Percentiles rank a stretch among this genome's conserved stretches.
These are phyloP conservation scores for Erynnis tages DNA, from an alignment of 2,888 invertebrate genomes.

Conservation along the genomic window DNA sequence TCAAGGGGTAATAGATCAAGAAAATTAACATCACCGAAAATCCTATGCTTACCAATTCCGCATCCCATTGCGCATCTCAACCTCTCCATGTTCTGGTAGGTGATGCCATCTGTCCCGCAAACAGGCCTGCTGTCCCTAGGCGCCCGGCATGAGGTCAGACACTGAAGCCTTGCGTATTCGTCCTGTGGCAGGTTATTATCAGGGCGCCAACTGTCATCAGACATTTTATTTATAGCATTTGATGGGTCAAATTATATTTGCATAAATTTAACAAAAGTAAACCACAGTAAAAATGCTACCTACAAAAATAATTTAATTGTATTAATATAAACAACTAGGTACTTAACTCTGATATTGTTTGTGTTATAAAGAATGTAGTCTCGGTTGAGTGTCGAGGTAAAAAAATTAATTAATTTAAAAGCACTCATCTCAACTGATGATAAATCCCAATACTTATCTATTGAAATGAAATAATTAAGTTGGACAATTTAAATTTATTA, in stretches of 20 bases:
- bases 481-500: too few relatives aligned
- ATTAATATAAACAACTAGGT: too few relatives aligned
- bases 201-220: slow-evolving; percentile 11
- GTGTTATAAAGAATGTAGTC: too few relatives aligned
- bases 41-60: slow-evolving; percentile 29
- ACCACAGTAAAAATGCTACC: too few relatives aligned
- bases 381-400: too few relatives aligned
- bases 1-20: too few relatives aligned
- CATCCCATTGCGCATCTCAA: slow-evolving; percentile 44
- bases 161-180: slow-evolving; percentile 8
- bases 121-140: slow-evolving; percentile 54
- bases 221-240: not conserved
- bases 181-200: not conserved
- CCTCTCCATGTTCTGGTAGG: slow-evolving; percentile 47
- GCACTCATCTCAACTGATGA: too few relatives aligned
- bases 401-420: too few relatives aligned
- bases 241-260: not conserved
- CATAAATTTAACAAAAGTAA: not conserved
- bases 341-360: too few relatives aligned
- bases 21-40: not conserved
- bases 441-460: too few relatives aligned
- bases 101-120: slow-evolving; percentile 52
- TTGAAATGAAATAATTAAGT: too few relatives aligned
- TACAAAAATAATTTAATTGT: too few relatives aligned
- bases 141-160: slow-evolving; percentile 37